These are phyloP conservation scores for Prunella strophiata DNA, from an alignment of 2,797 vertebrate species.

Conservation along the genomic window DNA sequence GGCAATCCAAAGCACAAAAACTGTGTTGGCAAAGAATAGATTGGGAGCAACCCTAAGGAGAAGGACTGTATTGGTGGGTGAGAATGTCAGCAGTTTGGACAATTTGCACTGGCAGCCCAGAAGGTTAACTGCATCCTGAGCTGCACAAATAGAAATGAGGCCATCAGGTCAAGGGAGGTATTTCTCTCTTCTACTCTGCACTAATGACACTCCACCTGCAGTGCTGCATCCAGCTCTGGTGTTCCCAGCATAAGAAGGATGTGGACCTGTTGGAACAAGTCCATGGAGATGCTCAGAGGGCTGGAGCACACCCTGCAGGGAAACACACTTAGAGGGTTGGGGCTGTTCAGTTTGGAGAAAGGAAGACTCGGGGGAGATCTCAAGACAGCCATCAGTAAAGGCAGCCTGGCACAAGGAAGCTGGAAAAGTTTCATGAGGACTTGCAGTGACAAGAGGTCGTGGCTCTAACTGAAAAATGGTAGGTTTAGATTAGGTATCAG, in stretches of 20 bases:
- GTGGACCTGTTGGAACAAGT: background rate
- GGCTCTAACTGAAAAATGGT: background rate
- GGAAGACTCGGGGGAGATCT: background rate
- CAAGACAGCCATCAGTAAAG: background rate
- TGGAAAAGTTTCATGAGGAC: background rate
- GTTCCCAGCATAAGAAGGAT: too few species aligned
- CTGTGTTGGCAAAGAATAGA: background rate
- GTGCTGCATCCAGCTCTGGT: background rate
- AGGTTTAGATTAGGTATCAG: too few species aligned
- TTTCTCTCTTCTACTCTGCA: background rate
- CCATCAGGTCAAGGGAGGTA: background rate
- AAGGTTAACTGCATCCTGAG: background rate
- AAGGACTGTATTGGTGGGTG: background rate
- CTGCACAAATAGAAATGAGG: background rate
- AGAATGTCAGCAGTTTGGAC: background rate
- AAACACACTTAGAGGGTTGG: background rate
- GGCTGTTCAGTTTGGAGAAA: background rate
- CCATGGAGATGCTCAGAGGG: background rate
- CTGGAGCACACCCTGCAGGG: background rate
- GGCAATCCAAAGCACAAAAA: background rate
- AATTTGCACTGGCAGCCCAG: background rate
- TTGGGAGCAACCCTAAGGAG: background rate
- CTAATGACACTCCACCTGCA: background rate
- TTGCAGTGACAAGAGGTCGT: too few species aligned
- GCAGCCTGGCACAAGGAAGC: background rate